Percentiles rank a stretch among this genome's conserved stretches.
phyloP scores from a whole-genome alignment of 2,797 vertebrate species.

The Naso thynnoides region DNA sequence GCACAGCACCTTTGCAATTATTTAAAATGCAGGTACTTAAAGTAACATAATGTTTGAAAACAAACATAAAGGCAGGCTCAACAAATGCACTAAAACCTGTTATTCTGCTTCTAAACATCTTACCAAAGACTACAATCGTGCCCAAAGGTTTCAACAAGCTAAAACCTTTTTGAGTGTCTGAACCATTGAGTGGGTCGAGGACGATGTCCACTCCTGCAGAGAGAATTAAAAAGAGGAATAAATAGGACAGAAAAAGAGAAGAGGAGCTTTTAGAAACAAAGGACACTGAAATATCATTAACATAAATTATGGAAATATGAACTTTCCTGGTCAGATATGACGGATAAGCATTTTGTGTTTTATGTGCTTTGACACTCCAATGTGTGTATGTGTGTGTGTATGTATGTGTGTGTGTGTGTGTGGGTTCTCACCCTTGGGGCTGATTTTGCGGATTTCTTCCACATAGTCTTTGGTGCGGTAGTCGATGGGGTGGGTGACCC shows the following conservation, averaged over 20 bases:
- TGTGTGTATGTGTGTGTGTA: too few relatives aligned
- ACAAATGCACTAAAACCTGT: background rate
- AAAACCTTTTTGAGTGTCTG: slow-evolving; percentile 91
- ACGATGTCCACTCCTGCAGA: slow-evolving; percentile 90
- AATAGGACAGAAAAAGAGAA: background rate
- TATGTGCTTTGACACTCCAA: background rate
- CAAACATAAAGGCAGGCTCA: background rate
- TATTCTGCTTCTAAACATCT: slow-evolving; percentile 53
- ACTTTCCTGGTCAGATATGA: background rate
- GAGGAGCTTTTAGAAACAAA: background rate
- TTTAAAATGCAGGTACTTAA: background rate
- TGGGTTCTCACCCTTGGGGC: slow-evolving; percentile 86
- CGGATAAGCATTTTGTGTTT: background rate
- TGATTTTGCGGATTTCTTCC: slow-evolving; percentile 91
- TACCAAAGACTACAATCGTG: slow-evolving; percentile 90
- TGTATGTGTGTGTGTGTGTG: too few relatives aligned
- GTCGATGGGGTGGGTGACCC: slow-evolving; percentile 92
- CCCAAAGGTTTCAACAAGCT: slow-evolving; percentile 92
- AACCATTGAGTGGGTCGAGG: slow-evolving; percentile 92
- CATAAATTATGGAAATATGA: background rate
- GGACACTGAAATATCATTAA: background rate
- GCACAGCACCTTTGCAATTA: background rate
- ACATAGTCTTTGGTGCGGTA: slow-evolving; percentile 91
- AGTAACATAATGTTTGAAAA: background rate
- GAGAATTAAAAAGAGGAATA: background rate